Conservation (phyloP, 2,113 vertebrate species). For the Phyllostomus discolor region DNA sequence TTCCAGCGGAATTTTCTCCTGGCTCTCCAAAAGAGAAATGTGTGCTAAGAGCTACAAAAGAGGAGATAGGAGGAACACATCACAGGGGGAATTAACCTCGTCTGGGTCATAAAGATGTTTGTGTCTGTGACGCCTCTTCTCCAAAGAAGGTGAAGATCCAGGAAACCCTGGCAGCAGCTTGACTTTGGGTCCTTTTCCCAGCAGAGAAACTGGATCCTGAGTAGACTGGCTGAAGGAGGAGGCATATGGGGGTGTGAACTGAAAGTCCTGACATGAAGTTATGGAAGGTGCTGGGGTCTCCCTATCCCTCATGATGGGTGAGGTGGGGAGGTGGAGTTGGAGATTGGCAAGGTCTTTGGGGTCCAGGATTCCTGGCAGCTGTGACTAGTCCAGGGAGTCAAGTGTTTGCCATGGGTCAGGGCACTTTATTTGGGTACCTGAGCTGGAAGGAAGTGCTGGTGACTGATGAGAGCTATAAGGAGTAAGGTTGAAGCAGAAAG, state of each 20-base stretch:
- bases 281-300: background rate
- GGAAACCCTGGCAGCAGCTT: background rate
- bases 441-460: background rate
- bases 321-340: background rate
- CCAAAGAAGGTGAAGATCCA: background rate
- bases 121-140: background rate
- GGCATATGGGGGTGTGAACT: background rate
- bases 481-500: background rate
- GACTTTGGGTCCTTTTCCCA: background rate
- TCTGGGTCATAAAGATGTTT: background rate
- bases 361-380: background rate
- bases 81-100: fast-evolving
- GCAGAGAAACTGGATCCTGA: background rate
- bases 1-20: background rate
- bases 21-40: background rate
- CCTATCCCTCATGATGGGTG: background rate
- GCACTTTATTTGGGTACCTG: background rate
- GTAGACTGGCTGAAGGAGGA: background rate
- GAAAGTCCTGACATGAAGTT: background rate
- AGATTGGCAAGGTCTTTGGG: background rate
- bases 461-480: background rate
- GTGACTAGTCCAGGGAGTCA: fast-evolving
- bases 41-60: background rate
- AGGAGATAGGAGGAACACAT: background rate
- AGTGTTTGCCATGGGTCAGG: background rate